Percentiles rank a stretch among this genome's conserved stretches.
Conservation (phyloP, 2,113 vertebrate species). For the Pteronura brasiliensis region DNA sequence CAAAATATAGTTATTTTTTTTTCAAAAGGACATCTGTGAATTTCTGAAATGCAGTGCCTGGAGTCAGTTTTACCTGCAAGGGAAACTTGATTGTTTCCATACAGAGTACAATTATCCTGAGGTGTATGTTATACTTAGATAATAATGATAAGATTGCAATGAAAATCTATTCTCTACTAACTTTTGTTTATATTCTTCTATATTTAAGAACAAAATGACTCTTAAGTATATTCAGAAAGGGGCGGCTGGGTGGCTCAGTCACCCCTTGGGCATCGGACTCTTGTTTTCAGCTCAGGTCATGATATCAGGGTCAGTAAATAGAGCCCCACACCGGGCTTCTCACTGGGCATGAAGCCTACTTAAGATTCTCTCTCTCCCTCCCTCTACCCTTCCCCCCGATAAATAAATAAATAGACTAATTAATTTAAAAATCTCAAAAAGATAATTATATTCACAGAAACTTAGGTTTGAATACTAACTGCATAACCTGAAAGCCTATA, state of each 20-base stretch:
- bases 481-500: not conserved
- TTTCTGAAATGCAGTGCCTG: not conserved
- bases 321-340: not conserved
- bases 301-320: not conserved
- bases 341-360: not conserved
- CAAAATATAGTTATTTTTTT: not conserved
- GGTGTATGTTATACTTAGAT: not conserved
- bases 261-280: not conserved
- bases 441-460: not conserved
- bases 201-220: not conserved
- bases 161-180: not conserved
- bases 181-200: not conserved
- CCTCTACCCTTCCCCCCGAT: rapidly evolving
- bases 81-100: not conserved
- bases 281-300: not conserved
- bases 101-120: not conserved
- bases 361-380: not conserved
- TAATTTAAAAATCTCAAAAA: not conserved
- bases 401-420: not conserved
- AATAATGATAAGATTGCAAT: not conserved
- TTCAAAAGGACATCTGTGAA: not conserved
- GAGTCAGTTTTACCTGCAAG: not conserved
- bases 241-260: not conserved
- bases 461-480: not conserved
- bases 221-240: not conserved